Base-by-base conservation (phyloP, 2,888 invertebrate species). In the Agriotes lineatus region DNA sequence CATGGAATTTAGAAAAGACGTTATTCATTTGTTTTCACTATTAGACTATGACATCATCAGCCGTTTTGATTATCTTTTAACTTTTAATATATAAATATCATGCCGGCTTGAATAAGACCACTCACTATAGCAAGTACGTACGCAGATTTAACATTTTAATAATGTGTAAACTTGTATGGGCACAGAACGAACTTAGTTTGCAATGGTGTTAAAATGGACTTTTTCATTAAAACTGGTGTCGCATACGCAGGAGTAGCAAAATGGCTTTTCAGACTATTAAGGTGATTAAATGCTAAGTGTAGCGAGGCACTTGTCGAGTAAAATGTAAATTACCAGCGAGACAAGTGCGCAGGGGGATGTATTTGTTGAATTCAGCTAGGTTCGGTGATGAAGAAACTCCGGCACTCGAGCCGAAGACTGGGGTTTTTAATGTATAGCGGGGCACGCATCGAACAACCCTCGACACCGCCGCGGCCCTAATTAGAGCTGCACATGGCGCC, bases 401-500 rank as follows among this genome's bases (percentile, higher is more conserved):
- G 44, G 57, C 33, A 42, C 62, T 68, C 59, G 44, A 61, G 61
- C 33, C 62, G 65, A 65, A 67, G 62, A 66, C 64, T 61, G 61
- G 58, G 61, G 44, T 62, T 70, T 68, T 67, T 67, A 70, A 67
- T 67, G 66, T 67, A 67, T 62, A 70, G 59, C 70, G 20, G 63
- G 45, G 62, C 70, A 67, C 70, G 70, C 70, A 70, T 62, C 57
- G 58, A 66, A 62, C 69, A 65, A 61, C 69, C 69, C 69, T 69
- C 69, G 35, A 65, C 70, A 52, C 48, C 64, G 12, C 58, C 67
- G 37, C 57, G 65, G 61, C 52, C 71, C 68, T 71, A 71, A 71
- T 71, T 71, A 71, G 71, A 71, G 65, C 57, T 70, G 70, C 70
- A 71, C 68, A 66, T 68, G 67, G 67, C 62, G 71, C 67, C 67